A percentile compares a stretch with the other conserved stretches of the same genome.
phyloP scores from a whole-genome alignment of 2,888 invertebrate species.

The Pseudoips prasinana region DNA sequence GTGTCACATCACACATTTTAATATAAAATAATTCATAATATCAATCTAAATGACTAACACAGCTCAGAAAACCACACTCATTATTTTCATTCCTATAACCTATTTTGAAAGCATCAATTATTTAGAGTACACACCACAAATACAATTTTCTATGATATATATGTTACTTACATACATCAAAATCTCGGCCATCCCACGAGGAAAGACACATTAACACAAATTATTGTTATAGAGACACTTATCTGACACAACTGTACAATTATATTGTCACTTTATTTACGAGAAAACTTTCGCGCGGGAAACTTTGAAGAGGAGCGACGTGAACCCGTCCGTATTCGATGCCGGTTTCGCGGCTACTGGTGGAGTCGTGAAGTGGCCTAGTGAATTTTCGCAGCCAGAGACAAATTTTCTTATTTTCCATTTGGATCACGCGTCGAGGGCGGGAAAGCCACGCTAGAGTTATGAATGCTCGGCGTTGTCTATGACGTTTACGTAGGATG shows the following conservation, averaged over 20 bases:
- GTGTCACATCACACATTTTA: conserved; percentile 8
- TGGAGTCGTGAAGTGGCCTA: conserved; percentile 34
- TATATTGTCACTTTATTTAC: conserved; percentile 34
- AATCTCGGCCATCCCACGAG: conserved; percentile 18
- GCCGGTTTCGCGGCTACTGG: conserved; percentile 59
- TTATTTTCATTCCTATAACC: conserved; percentile 21
- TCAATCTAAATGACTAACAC: conserved; percentile 11
- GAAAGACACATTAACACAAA: conserved; percentile 42
- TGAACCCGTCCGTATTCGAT: conserved; percentile 39
- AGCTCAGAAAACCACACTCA: conserved; percentile 9
- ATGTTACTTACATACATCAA: conserved; percentile 27
- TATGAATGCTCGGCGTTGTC: conserved; percentile 43
- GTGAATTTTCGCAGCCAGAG: conserved; percentile 44
- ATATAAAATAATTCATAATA: conserved; percentile 9
- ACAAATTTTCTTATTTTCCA: conserved; percentile 39
- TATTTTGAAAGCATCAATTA: conserved; percentile 18
- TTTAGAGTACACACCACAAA: conserved; percentile 6
- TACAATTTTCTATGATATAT: conserved; percentile 12
- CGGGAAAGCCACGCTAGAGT: conserved; percentile 54
- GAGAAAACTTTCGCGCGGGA: conserved; percentile 55
- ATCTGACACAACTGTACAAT: conserved; percentile 37
- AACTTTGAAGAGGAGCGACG: conserved; percentile 44
- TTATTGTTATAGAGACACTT: conserved; percentile 41
- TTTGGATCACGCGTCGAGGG: conserved; percentile 51
- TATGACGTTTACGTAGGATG: conserved; percentile 28